Conservation (phyloP, 2,113 vertebrate species). For the Ursus arctos region DNA sequence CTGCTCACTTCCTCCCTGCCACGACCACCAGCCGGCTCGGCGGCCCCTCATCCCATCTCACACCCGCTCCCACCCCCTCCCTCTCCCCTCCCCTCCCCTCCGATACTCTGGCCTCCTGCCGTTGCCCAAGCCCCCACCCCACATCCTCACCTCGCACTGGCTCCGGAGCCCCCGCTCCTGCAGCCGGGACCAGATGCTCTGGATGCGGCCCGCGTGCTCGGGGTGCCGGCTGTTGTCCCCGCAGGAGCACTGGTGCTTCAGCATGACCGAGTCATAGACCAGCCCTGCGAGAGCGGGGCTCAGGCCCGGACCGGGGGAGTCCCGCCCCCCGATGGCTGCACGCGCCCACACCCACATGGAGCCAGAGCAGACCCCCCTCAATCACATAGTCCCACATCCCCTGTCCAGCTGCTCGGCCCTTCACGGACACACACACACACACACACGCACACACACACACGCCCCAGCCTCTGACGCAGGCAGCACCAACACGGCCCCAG, state of each 20-base stretch:
- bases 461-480: background rate
- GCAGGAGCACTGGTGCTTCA: slow-evolving; percentile 95
- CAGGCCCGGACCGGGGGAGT: background rate
- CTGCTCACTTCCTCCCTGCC: too few relatives aligned
- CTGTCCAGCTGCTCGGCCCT: background rate
- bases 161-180: slow-evolving; percentile 92
- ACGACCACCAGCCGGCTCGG: fast-evolving
- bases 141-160: slow-evolving; percentile 92
- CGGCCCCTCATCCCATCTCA: background rate
- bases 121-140: fast-evolving
- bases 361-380: background rate
- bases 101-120: background rate
- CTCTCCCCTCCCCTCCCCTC: background rate
- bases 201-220: slow-evolving; percentile 93
- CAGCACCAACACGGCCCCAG: background rate
- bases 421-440: background rate
- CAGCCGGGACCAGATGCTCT: slow-evolving; percentile 96
- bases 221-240: slow-evolving; percentile 95
- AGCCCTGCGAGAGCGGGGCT: slow-evolving; percentile 88
- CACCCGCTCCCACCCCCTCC: fast-evolving
- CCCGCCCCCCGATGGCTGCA: background rate
- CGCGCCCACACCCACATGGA: background rate
- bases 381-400: background rate
- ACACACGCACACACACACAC: background rate
- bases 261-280: slow-evolving; percentile 95